phyloP scores from a whole-genome alignment of 1,140 invertebrate species.

The Trichonephila clavata region DNA sequence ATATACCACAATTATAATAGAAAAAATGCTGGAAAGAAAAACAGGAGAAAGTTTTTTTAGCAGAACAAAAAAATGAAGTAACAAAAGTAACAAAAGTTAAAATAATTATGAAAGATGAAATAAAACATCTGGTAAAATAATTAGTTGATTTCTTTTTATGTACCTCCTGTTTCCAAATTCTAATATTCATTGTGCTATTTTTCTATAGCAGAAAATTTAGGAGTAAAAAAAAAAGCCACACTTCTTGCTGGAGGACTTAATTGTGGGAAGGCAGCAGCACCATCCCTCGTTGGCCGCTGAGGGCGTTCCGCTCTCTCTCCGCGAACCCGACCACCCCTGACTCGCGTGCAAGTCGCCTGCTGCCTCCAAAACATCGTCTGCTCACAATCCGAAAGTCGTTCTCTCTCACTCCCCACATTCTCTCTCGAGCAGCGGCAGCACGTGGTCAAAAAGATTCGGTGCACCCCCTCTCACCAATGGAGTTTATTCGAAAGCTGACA shows the following conservation, averaged over 20 bases:
- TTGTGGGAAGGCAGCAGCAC: background rate
- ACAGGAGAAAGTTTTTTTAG: no score
- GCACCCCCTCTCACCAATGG: background rate
- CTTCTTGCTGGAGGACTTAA: background rate
- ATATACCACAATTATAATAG: no score
- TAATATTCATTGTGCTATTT: no score
- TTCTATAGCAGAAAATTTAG: no score
- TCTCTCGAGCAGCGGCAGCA: conserved; percentile 22
- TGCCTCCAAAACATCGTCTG: conserved; percentile 74
- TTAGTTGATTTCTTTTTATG: no score
- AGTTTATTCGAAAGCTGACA: background rate
- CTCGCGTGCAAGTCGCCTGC: conserved; percentile 72
- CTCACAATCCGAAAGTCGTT: conserved; percentile 48
- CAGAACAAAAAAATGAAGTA: no score
- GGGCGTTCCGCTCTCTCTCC: conserved; percentile 70
- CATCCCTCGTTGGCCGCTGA: conserved; percentile 50
- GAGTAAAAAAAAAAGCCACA: no score
- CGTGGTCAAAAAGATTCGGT: conserved; percentile 23
- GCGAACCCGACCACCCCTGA: conserved; percentile 50
- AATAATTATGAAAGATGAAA: no score
- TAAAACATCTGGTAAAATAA: no score
- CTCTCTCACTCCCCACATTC: conserved; percentile 27
- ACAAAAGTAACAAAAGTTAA: no score
- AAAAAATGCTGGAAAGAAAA: no score
- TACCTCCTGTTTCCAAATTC: no score